Conservation (phyloP, 2,888 invertebrate species). For the Pedicia rivosa region DNA sequence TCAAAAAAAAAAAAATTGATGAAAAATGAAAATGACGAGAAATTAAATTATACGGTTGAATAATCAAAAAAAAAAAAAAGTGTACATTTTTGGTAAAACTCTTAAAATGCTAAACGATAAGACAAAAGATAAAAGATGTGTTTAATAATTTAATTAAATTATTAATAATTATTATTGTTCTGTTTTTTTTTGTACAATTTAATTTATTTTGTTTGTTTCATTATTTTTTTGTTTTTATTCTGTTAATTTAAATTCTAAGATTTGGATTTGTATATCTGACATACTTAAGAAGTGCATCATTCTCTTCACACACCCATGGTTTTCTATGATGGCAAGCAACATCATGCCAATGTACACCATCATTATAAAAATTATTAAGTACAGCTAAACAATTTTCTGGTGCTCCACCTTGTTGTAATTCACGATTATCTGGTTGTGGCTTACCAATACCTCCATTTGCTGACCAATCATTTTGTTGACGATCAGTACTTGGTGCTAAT, state of each 20-base stretch:
- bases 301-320: conserved; percentile 79
- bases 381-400: conserved; percentile 74
- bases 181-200: too few relatives aligned
- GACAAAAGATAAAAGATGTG: too few relatives aligned
- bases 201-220: too few relatives aligned
- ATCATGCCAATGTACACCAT: conserved; percentile 82
- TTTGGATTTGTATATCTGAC: conserved; percentile 69
- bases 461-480: conserved; percentile 78
- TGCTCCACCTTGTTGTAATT: conserved; percentile 66
- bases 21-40: too few relatives aligned
- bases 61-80: too few relatives aligned
- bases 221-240: too few relatives aligned
- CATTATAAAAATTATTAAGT: conserved; percentile 80
- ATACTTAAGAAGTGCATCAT: conserved; percentile 71
- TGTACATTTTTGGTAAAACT: too few relatives aligned
- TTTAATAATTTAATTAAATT: too few relatives aligned
- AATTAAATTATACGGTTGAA: too few relatives aligned
- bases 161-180: too few relatives aligned
- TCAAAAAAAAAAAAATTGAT: too few relatives aligned
- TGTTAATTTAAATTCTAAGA: conserved; percentile 41
- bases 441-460: conserved; percentile 70
- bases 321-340: conserved; percentile 84
- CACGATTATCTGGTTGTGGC: conserved; percentile 79
- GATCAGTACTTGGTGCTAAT: conserved; percentile 64
- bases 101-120: too few relatives aligned